phyloP scores from a whole-genome alignment of 2,888 invertebrate genomes.

The Drosophila anceps region DNA sequence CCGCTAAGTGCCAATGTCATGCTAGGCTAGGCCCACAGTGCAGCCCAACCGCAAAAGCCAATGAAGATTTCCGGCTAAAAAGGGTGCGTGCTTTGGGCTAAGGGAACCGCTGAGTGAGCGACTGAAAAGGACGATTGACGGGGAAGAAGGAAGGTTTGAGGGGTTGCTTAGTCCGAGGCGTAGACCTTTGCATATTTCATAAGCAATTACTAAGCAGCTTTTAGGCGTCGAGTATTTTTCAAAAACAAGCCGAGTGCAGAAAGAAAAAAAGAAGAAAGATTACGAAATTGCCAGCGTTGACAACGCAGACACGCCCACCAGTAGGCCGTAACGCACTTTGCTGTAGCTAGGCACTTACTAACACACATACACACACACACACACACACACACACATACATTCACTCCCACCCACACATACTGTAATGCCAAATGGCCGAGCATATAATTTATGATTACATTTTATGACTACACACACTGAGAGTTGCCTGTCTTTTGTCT shows the following conservation, averaged over 20 bases:
- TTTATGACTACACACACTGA: constrained; percentile 62
- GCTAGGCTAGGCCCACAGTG: constrained; percentile 69
- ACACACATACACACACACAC: constrained; percentile 1
- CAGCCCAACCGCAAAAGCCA: constrained; percentile 57
- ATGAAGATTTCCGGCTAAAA: constrained; percentile 70
- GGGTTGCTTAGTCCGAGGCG: constrained; percentile 44
- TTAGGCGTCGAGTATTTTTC: constrained; percentile 61
- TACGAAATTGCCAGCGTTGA: constrained; percentile 59
- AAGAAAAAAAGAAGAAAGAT: constrained; percentile 17
- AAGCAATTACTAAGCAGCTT: constrained; percentile 82
- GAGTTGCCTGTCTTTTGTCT: constrained; percentile 18
- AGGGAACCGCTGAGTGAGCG: constrained; percentile 1
- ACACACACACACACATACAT: background rate
- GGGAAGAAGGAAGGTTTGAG: background rate
- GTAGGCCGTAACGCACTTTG: constrained; percentile 32
- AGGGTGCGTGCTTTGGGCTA: constrained; percentile 64
- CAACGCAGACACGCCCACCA: constrained; percentile 51
- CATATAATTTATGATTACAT: constrained; percentile 77
- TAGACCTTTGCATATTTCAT: constrained; percentile 82
- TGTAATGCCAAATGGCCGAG: constrained; percentile 57
- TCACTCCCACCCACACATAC: constrained; percentile 6
- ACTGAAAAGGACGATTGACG: background rate
- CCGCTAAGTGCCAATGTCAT: constrained; percentile 81
- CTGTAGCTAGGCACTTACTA: background rate
- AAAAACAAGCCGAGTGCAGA: constrained; percentile 19